A percentile compares a stretch with the other conserved stretches of the same genome.
Conservation (phyloP, 1,140 invertebrate genomes). For the Pseudomyrmex gracilis region DNA sequence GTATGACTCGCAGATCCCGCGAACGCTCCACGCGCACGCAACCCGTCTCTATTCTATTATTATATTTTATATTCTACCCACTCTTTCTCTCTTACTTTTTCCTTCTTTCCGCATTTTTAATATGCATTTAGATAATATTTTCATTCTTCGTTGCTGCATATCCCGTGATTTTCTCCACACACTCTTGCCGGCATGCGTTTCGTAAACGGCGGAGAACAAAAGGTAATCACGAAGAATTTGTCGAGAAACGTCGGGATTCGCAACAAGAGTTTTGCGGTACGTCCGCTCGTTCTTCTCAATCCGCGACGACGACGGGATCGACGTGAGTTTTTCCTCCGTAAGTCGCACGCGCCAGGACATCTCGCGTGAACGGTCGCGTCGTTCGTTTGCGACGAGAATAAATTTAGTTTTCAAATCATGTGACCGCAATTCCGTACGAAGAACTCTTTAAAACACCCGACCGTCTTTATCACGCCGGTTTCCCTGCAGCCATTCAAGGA, state of each 20-base stretch:
- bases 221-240: conserved; percentile 43
- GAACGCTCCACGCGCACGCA: conserved; percentile 58
- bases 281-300: not conserved
- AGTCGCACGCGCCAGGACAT: conserved; percentile 14
- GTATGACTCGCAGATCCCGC: conserved; percentile 74
- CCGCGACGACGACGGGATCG: conserved; percentile 4
- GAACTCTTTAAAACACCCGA: conserved; percentile 80
- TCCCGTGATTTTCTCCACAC: conserved; percentile 12
- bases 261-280: conserved; percentile 13
- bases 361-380: not conserved
- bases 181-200: conserved; percentile 29
- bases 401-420: conserved; percentile 54
- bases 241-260: conserved; percentile 25
- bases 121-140: conserved; percentile 26
- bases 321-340: conserved; percentile 13
- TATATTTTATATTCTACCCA: not conserved
- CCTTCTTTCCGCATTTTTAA: not conserved
- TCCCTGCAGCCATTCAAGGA: conserved; percentile 86
- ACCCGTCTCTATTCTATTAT: conserved; percentile 40
- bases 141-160: conserved; percentile 40
- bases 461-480: conserved; percentile 75
- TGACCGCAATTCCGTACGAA: conserved; percentile 63
- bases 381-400: conserved; percentile 1
- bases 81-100: not conserved
- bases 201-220: not conserved